These are phyloP conservation scores for Colinus virginianus DNA, from an alignment of 2,113 vertebrate species.

Conservation along the genomic window DNA sequence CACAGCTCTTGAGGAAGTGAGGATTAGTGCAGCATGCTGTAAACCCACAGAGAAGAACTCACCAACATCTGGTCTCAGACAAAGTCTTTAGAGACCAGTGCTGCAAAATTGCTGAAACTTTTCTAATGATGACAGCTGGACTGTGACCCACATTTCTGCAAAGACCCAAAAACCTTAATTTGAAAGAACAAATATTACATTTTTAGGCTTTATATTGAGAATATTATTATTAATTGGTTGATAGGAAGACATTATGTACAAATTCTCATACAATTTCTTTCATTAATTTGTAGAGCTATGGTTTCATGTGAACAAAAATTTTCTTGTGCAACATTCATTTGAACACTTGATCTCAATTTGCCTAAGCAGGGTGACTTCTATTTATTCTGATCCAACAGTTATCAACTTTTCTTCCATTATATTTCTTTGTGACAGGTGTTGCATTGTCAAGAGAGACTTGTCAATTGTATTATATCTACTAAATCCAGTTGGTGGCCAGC, in stretches of 20 bases:
- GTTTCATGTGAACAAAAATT: neutral
- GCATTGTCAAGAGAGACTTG: neutral
- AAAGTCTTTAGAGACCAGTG: neutral
- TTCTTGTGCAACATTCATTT: neutral
- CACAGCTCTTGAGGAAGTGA: neutral
- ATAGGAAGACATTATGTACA: neutral
- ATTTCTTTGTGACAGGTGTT: neutral
- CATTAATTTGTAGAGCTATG: neutral
- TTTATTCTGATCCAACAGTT: neutral
- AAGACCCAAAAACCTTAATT: neutral
- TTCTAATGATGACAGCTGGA: neutral
- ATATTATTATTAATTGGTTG: accelerated
- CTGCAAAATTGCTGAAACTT: neutral
- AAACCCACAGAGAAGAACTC: neutral
- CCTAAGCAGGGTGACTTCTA: accelerated
- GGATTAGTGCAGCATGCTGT: accelerated
- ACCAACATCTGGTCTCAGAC: accelerated
- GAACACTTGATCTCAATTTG: neutral
- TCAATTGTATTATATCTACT: neutral
- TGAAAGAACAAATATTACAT: neutral
- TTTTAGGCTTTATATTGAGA: neutral
- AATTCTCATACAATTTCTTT: neutral
- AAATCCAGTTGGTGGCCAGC: too few species aligned
- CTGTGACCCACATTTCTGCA: neutral
- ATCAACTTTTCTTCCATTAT: neutral